These are phyloP conservation scores for Kryphioiulus occultus DNA, from an alignment of 2,888 invertebrate species.

Conservation along the genomic window DNA sequence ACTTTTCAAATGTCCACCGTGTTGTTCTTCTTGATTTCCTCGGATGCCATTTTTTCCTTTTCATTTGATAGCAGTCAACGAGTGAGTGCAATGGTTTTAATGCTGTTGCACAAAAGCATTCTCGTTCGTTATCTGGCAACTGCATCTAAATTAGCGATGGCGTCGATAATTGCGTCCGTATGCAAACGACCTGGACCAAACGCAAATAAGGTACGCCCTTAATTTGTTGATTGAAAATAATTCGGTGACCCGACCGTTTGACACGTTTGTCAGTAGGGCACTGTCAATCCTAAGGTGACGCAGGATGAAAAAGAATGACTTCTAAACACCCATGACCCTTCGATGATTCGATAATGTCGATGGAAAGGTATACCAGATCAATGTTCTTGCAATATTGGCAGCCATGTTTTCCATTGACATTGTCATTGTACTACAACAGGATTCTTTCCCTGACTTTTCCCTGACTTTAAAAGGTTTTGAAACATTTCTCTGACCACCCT, in stretches of 20 bases:
- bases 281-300: background rate
- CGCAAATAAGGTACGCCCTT: background rate
- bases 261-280: background rate
- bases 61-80: background rate
- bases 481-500: too few species aligned
- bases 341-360: background rate
- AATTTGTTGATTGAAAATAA: background rate
- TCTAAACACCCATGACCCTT: background rate
- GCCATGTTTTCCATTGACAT: too few species aligned
- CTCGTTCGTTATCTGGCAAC: background rate
- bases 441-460: too few species aligned
- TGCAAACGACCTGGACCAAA: constrained; percentile 28
- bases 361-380: too few species aligned
- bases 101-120: constrained; percentile 20
- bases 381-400: too few species aligned
- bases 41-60: constrained; percentile 12
- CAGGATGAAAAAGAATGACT: background rate
- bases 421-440: too few species aligned
- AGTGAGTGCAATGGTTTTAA: background rate
- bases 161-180: background rate
- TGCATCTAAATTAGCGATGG: constrained; percentile 2
- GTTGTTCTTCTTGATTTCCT: background rate
- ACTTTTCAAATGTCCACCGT: constrained; percentile 37
- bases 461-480: too few species aligned
- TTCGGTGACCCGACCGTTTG: background rate